Evolutionary conservation across 2,113 vertebrate species (phyloP).

Genomic region (Anser brachyrhynchus): DNA sequence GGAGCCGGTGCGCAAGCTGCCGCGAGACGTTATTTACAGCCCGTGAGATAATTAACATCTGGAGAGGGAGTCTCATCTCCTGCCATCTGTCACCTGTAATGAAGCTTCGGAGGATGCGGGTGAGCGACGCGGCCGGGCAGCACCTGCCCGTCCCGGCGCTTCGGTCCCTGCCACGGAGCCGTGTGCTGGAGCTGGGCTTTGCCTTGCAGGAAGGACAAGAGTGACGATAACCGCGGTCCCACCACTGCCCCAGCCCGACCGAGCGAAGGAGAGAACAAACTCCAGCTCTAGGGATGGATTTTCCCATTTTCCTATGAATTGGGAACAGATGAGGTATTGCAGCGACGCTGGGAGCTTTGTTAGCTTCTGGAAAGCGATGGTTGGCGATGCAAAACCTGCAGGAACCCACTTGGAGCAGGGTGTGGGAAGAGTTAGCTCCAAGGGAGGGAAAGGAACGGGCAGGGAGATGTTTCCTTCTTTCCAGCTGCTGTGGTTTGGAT

Average conservation of each 20-base stretch:
- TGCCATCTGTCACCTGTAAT: constrained; percentile 35
- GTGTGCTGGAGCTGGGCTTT: accelerated
- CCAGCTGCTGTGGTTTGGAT: not conserved
- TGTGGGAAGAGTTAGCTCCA: not conserved
- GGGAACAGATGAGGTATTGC: not conserved
- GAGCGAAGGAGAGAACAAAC: not conserved
- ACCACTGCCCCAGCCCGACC: accelerated
- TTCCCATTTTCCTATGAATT: not conserved
- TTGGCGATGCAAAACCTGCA: not conserved
- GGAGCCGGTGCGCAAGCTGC: not conserved
- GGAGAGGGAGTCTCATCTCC: constrained; percentile 31
- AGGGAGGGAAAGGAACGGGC: not conserved
- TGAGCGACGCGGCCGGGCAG: not conserved
- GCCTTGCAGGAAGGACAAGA: not conserved
- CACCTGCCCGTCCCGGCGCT: not conserved
- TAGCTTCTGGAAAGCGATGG: not conserved
- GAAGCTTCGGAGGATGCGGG: not conserved
- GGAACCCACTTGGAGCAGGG: not conserved
- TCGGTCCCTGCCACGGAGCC: not conserved
- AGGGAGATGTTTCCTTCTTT: not conserved
- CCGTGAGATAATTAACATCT: constrained; percentile 38
- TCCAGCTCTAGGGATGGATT: not conserved
- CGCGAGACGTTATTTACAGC: constrained; percentile 26
- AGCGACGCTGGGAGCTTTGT: accelerated
- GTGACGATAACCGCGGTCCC: not conserved